A percentile compares a stretch with the other conserved stretches of the same genome.
These are phyloP conservation scores for Gorsachius goisagi DNA, from an alignment of 2,113 vertebrate species.

Conservation along the genomic window DNA sequence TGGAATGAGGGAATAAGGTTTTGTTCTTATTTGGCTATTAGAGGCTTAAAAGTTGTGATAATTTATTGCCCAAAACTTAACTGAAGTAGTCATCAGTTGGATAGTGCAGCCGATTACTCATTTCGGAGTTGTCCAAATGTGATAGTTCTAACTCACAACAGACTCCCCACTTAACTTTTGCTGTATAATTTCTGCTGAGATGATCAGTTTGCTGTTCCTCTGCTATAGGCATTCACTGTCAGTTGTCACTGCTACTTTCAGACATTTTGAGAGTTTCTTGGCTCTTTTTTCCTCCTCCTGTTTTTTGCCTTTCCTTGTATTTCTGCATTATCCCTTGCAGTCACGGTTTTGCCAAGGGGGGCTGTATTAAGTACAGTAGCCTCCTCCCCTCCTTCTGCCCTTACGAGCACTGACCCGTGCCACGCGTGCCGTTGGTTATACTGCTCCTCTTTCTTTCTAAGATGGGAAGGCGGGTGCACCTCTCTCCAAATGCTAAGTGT, in stretches of 20 bases:
- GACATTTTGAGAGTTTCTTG: background rate
- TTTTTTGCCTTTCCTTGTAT: background rate
- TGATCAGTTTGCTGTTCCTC: background rate
- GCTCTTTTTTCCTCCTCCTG: background rate
- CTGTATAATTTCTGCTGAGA: background rate
- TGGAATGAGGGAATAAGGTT: background rate
- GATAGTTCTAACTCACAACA: background rate
- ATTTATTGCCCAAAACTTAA: background rate
- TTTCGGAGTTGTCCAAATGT: background rate
- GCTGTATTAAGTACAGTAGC: background rate
- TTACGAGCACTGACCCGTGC: background rate
- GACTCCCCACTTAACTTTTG: background rate
- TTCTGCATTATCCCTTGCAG: background rate
- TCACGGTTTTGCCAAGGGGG: background rate
- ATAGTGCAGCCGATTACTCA: background rate
- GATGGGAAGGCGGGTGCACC: background rate
- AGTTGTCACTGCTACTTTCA: background rate
- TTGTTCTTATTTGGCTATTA: background rate
- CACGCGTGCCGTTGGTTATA: accelerated
- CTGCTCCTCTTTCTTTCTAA: background rate
- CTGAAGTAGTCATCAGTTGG: background rate
- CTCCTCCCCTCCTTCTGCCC: background rate
- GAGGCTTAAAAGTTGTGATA: background rate
- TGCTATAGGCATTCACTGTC: background rate
- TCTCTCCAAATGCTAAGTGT: background rate